Evolutionary conservation across 2,797 vertebrate species (phyloP).

Genomic region (Sebastes iracundus): DNA sequence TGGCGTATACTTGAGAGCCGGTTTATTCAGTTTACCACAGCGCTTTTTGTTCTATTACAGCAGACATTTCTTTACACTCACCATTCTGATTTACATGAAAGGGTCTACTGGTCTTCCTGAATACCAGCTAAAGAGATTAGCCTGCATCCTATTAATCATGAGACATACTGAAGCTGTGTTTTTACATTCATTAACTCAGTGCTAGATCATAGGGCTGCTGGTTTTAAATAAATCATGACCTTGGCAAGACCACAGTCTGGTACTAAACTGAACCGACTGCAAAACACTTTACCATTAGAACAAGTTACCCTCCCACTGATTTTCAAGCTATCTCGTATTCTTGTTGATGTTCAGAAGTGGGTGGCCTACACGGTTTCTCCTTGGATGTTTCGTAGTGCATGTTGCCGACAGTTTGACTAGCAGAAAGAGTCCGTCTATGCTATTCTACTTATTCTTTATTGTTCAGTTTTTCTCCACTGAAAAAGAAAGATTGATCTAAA

Average conservation of each 20-base stretch:
- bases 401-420: neutral
- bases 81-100: slow-evolving; percentile 7
- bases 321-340: neutral
- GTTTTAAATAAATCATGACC: slow-evolving; percentile 60
- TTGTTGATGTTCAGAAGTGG: neutral
- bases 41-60: slow-evolving; percentile 15
- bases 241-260: slow-evolving; percentile 28
- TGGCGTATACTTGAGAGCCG: neutral
- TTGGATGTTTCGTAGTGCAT: neutral
- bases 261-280: slow-evolving; percentile 32
- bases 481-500: neutral
- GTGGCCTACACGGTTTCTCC: neutral
- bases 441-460: too few relatives aligned
- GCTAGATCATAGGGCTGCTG: slow-evolving; percentile 31
- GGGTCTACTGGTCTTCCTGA: neutral
- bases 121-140: slow-evolving; percentile 6
- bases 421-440: too few relatives aligned
- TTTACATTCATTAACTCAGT: slow-evolving; percentile 47
- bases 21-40: slow-evolving; percentile 1
- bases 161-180: slow-evolving; percentile 6
- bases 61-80: neutral
- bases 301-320: slow-evolving; percentile 25
- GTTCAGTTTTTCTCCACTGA: neutral
- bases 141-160: slow-evolving; percentile 19
- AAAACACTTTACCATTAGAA: slow-evolving; percentile 46